These are phyloP conservation scores for Trichonephila inaurata DNA, from an alignment of 1,140 invertebrate genomes.

Conservation along the genomic window DNA sequence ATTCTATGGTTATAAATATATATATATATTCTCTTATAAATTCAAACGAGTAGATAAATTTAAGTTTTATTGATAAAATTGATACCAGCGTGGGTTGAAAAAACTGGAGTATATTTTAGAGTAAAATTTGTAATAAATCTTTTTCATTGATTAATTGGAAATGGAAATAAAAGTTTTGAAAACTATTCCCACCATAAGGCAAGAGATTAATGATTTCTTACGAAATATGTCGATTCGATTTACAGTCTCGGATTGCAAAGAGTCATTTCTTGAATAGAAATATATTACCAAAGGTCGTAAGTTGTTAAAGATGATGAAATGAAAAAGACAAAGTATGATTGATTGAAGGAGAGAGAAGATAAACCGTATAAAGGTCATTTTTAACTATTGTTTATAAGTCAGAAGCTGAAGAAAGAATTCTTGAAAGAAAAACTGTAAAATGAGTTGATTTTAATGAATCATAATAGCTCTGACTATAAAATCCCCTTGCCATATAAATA, in stretches of 20 bases:
- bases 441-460: too few relatives aligned
- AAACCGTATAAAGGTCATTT: not conserved
- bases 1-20: too few relatives aligned
- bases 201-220: not conserved
- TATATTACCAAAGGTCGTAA: not conserved
- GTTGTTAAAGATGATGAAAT: not conserved
- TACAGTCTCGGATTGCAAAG: not conserved
- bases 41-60: too few relatives aligned
- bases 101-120: not conserved
- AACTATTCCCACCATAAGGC: not conserved
- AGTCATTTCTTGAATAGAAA: not conserved
- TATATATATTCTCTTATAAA: too few relatives aligned
- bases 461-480: too few relatives aligned
- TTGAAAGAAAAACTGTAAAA: too few relatives aligned
- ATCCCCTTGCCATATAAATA: too few relatives aligned
- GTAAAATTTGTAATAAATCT: not conserved
- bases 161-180: constrained; percentile 9
- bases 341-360: not conserved
- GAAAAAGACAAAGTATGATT: not conserved
- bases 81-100: too few relatives aligned
- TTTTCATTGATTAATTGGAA: constrained; percentile 3
- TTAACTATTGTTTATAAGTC: not conserved
- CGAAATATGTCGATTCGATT: constrained; percentile 9
- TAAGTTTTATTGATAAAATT: too few relatives aligned
- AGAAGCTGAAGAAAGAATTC: too few relatives aligned